phyloP scores from a whole-genome alignment of 1,140 invertebrate genomes.

The Drosophila azteca region DNA sequence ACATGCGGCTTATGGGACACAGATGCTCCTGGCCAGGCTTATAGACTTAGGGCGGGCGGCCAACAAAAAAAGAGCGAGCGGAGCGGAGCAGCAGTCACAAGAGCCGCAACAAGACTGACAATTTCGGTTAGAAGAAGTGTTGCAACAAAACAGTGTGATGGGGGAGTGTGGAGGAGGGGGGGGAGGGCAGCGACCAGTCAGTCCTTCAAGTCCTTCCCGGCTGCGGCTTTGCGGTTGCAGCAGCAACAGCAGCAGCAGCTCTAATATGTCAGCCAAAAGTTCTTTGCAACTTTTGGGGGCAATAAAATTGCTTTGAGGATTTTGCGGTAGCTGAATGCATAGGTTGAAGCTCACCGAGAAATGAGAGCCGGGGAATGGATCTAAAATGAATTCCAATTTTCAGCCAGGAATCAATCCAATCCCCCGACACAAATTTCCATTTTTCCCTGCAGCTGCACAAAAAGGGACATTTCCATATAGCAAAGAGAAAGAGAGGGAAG shows the following conservation, averaged over 20 bases:
- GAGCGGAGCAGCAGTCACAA: background rate
- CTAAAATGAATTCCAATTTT: constrained; percentile 12
- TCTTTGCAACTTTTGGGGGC: constrained; percentile 40
- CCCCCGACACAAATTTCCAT: constrained; percentile 27
- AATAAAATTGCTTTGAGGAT: constrained; percentile 65
- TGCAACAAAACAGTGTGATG: constrained; percentile 54
- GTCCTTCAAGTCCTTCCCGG: constrained; percentile 34
- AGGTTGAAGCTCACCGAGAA: no score
- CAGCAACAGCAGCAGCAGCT: constrained; percentile 6
- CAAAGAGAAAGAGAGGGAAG: no score
- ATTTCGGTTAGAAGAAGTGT: constrained; percentile 60
- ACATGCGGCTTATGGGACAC: constrained; percentile 43
- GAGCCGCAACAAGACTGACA: constrained; percentile 61
- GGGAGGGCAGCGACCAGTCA: background rate
- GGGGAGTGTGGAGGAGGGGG: no score
- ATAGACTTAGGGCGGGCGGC: constrained; percentile 53
- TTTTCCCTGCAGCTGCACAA: background rate
- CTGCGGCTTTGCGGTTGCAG: constrained; percentile 67
- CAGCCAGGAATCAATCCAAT: constrained; percentile 27
- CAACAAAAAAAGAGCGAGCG: constrained; percentile 3
- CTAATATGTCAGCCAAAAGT: constrained; percentile 77
- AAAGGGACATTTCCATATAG: no score
- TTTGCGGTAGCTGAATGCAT: constrained; percentile 27
- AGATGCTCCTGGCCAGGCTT: constrained; percentile 68
- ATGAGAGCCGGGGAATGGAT: background rate